A percentile compares a stretch with the other conserved stretches of the same genome.
Evolutionary conservation across 2,797 vertebrate species (phyloP).

Genomic region (Lagocephalus sceleratus): DNA sequence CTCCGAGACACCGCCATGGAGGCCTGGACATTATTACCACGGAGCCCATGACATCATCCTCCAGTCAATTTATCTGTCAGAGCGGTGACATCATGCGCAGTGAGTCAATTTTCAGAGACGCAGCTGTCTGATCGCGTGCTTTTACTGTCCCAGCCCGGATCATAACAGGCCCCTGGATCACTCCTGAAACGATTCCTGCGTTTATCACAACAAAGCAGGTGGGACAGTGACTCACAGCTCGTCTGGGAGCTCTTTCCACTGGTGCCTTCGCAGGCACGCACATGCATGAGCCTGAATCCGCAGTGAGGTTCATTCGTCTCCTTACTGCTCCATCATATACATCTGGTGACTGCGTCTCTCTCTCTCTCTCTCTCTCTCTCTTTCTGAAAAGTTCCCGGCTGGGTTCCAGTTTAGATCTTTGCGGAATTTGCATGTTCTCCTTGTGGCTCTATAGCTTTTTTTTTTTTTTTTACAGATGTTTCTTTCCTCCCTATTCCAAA

Average conservation of each 20-base stretch:
- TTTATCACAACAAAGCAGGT: slow-evolving; percentile 56
- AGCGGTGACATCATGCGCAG: slow-evolving; percentile 56
- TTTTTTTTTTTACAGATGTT: no score
- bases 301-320: no score
- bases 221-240: slow-evolving; percentile 54
- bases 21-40: slow-evolving; percentile 48
- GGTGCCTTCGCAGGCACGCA: slow-evolving; percentile 4
- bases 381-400: no score
- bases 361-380: no score
- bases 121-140: slow-evolving; percentile 46
- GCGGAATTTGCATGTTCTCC: no score
- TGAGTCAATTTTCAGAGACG: slow-evolving; percentile 51
- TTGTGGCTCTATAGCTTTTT: no score
- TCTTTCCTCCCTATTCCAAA: no score
- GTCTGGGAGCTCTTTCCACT: slow-evolving; percentile 17
- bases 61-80: slow-evolving; percentile 33
- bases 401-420: no score
- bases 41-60: slow-evolving; percentile 53
- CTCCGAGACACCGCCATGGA: slow-evolving; percentile 48
- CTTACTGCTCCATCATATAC: no score
- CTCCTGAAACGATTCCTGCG: slow-evolving; percentile 12
- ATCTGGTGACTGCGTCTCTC: no score
- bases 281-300: slow-evolving; percentile 4
- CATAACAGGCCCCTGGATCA: slow-evolving; percentile 23
- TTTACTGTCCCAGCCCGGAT: slow-evolving; percentile 24